Evolutionary conservation across 2,797 vertebrate species (phyloP), one percentile per base, ranked within the genome.

Genomic region (Lagodon rhomboides): DNA sequence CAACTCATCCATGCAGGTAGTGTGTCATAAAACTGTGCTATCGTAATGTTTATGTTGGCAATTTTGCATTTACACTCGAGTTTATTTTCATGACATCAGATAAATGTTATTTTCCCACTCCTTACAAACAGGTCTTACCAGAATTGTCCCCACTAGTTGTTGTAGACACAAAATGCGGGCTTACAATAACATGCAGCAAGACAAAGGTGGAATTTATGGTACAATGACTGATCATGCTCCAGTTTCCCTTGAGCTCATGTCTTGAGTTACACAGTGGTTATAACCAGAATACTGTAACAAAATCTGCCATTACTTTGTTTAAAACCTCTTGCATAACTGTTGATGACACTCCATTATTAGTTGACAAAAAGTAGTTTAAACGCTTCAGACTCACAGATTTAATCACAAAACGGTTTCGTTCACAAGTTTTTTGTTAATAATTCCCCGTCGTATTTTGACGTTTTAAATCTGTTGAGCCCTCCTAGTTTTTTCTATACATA

Each of bases 201-300:
- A 76, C 47, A 60, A 59, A 61, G 18, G 43, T 72, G 20, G 22
- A 70, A 44, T 68, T 74, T 43, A 56, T n/a, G 22, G 23, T 65
- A 38, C 56, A 22, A 46, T 38, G 16, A 66, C 12, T n/a, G 78
- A 59, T 73, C 64, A 5, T 41, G 7, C 1, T 60, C 20, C 12
- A 11, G 22, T 83, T 83, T 59, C 49, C 27, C 12, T 22, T 8
- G 0, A 44, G 46, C 23, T 46, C 58, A 25, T 3, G 5, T 81
- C 69, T 87, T 66, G 0, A 66, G 18, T 82, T 81, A 66, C 79
- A 43, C 6, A 16, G 23, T 1, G 20, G 15, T 51, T 68, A 63
- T 56, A 13, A 7, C 68, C 54, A n/a, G n/a, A 79, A 44, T 47
- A 38, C 54, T 67, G 55, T 62, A 60, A 82, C 44, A 51, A 1